A percentile compares a stretch with the other conserved stretches of the same genome.
Evolutionary conservation across 2,797 vertebrate genomes (phyloP).

Genomic region (Brotula barbata): DNA sequence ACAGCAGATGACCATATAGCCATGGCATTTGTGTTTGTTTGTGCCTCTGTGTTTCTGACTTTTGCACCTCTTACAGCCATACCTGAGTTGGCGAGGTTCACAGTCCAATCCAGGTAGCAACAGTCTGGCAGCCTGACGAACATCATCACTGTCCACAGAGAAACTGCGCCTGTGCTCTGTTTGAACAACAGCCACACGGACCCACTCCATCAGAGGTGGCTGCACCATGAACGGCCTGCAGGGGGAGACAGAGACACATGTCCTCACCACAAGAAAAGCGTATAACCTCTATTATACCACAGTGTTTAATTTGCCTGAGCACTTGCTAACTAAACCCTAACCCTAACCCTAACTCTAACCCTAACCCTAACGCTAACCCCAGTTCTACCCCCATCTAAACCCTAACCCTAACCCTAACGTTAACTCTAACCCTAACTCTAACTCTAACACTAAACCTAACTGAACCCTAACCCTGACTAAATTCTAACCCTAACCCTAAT

Average conservation of each 20-base stretch:
- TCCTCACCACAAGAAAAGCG: neutral
- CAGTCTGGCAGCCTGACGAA: conserved; percentile 82
- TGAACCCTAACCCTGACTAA: no score
- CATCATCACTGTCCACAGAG: conserved; percentile 84
- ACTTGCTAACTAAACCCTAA: conserved; percentile 32
- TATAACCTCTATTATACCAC: conserved; percentile 14
- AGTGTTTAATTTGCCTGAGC: conserved; percentile 14
- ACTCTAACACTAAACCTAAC: no score
- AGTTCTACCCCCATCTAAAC: no score
- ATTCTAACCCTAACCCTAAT: no score
- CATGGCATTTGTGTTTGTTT: conserved; percentile 7
- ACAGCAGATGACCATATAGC: neutral
- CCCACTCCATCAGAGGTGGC: conserved; percentile 86
- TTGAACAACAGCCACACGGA: conserved; percentile 82
- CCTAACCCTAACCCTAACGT: no score
- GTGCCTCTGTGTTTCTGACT: neutral
- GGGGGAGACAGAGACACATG: conserved; percentile 58
- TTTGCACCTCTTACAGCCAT: conserved; percentile 34
- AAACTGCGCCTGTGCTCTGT: conserved; percentile 81
- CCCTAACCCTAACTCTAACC: no score
- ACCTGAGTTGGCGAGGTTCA: conserved; percentile 83
- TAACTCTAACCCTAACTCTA: no score
- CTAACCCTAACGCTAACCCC: no score
- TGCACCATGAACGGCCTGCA: conserved; percentile 81
- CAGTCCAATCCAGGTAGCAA: conserved; percentile 84